Conservation (phyloP, 2,797 vertebrate genomes). For the Myotis planiceps region DNA sequence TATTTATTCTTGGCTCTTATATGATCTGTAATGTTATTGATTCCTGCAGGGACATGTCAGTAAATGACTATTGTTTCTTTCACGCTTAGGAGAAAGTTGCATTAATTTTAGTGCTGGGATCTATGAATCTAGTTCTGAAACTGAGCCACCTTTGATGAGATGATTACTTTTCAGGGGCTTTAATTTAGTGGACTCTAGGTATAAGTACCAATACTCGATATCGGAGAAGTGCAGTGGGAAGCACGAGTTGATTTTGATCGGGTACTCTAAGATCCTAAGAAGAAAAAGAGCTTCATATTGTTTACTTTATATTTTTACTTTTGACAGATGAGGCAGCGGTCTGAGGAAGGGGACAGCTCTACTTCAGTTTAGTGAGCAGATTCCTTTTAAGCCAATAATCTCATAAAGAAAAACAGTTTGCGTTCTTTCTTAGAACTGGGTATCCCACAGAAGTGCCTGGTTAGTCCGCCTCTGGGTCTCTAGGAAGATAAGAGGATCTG, state of each 20-base stretch:
- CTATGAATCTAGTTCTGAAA: slow-evolving; percentile 54
- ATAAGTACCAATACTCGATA: not conserved
- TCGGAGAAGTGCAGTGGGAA: not conserved
- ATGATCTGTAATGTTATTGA: slow-evolving; percentile 59
- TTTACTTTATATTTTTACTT: slow-evolving; percentile 19
- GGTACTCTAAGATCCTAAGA: not conserved
- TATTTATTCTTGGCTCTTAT: slow-evolving; percentile 45
- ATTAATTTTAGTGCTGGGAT: slow-evolving; percentile 40
- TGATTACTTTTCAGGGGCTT: slow-evolving; percentile 50
- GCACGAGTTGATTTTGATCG: not conserved
- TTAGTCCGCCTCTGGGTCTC: not conserved
- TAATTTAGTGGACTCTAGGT: slow-evolving; percentile 5
- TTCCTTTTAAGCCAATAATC: not conserved
- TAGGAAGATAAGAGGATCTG: not conserved
- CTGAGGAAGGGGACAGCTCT: not conserved
- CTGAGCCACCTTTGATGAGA: slow-evolving; percentile 31
- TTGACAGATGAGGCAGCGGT: not conserved
- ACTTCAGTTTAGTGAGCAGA: not conserved
- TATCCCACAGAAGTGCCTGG: not conserved
- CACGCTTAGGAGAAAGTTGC: not conserved
- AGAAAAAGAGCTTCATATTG: not conserved
- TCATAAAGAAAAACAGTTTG: not conserved
- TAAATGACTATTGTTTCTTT: slow-evolving; percentile 52
- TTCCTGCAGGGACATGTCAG: slow-evolving; percentile 54
- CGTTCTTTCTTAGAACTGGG: not conserved